Conservation (phyloP, 2,888 invertebrate genomes). For the Leptopterna dolabrata region DNA sequence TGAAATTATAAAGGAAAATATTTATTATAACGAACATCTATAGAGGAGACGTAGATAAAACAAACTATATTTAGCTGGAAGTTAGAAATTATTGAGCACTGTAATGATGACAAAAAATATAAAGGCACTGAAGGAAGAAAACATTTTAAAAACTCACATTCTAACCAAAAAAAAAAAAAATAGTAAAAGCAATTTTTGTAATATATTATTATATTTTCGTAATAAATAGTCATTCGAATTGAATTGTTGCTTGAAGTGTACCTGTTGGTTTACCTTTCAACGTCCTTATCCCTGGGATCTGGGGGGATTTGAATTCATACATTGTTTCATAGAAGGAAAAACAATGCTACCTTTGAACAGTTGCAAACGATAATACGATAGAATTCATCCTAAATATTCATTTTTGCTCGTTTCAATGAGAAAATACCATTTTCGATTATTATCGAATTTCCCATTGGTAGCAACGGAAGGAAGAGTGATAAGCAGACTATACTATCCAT, state of each 20-base stretch:
- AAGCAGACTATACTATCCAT: too few species aligned
- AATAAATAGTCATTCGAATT: conserved; percentile 60
- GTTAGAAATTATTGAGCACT: conserved; percentile 55
- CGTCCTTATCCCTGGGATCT: too few species aligned
- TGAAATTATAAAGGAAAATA: conserved; percentile 52
- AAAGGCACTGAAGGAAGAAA: conserved; percentile 58
- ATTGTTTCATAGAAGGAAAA: too few species aligned
- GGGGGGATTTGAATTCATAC: too few species aligned
- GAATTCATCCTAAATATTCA: too few species aligned
- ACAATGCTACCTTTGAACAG: too few species aligned
- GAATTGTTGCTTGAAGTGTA: background rate
- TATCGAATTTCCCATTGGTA: too few species aligned
- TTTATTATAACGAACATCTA: conserved; percentile 48
- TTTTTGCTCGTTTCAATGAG: too few species aligned
- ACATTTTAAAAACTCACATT: conserved; percentile 57
- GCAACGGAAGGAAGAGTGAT: too few species aligned
- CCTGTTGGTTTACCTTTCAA: background rate
- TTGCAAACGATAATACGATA: too few species aligned
- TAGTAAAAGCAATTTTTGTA: conserved; percentile 61
- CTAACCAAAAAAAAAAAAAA: conserved; percentile 58
- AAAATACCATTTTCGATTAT: too few species aligned
- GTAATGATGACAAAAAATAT: conserved; percentile 54
- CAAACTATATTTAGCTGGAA: conserved; percentile 54
- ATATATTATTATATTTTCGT: conserved; percentile 61
- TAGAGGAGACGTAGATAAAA: conserved; percentile 48